phyloP scores from a whole-genome alignment of 23 tunicate genomes.

The Diplosoma virens region DNA sequence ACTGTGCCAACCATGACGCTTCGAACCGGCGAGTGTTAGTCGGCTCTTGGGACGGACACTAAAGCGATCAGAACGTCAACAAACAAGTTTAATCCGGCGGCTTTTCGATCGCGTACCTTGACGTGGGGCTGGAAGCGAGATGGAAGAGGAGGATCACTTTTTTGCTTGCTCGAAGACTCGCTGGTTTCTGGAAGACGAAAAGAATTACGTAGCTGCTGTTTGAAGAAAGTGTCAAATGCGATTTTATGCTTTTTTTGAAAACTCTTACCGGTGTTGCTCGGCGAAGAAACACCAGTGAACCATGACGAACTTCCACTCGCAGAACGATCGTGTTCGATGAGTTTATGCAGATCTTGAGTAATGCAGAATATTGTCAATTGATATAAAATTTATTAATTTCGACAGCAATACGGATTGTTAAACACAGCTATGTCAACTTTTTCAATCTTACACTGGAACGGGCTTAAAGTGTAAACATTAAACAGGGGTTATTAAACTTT shows the following conservation, averaged over 20 bases:
- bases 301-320: constrained; percentile 79
- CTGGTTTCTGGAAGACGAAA: constrained; percentile 18
- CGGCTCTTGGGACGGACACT: not conserved
- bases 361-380: no score
- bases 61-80: not conserved
- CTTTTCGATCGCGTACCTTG: constrained; percentile 23
- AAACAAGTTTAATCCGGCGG: not conserved
- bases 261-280: constrained; percentile 59
- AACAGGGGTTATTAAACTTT: no score
- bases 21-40: not conserved
- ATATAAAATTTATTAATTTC: no score
- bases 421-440: no score
- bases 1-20: constrained; percentile 5
- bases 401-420: no score
- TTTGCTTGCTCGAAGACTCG: constrained; percentile 21
- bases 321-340: constrained; percentile 85
- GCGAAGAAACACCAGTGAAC: constrained; percentile 83
- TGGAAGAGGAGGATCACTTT: constrained; percentile 2
- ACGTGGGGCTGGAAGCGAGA: constrained; percentile 86
- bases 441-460: no score
- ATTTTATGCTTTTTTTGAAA: not conserved
- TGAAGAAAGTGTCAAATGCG: not conserved
- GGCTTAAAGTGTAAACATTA: no score
- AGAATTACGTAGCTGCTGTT: not conserved
- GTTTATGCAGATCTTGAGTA: constrained; percentile 77